phyloP scores from a whole-genome alignment of 2,888 invertebrate species.

The Pyrochroa serraticornis region DNA sequence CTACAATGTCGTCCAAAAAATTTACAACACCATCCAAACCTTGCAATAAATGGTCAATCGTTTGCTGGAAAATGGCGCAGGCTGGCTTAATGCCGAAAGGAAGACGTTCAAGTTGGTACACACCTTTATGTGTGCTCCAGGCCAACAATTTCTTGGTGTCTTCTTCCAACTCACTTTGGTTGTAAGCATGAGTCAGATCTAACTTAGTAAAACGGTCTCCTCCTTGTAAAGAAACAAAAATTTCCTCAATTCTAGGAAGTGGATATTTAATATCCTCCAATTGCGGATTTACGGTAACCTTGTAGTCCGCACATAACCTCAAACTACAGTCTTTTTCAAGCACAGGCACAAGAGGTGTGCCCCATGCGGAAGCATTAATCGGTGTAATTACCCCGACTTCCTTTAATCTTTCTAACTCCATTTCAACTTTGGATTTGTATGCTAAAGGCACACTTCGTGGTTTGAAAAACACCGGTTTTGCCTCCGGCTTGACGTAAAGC shows the following conservation, averaged over 20 bases:
- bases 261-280: slow-evolving; percentile 30
- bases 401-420: slow-evolving; percentile 18
- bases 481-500: no score
- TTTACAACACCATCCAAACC: slow-evolving; percentile 41
- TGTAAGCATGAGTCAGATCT: slow-evolving; percentile 39
- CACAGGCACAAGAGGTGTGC: slow-evolving; percentile 34
- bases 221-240: no score
- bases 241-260: slow-evolving; percentile 22
- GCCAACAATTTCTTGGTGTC: slow-evolving; percentile 41
- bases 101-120: slow-evolving; percentile 47
- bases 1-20: slow-evolving; percentile 47
- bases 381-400: slow-evolving; percentile 13
- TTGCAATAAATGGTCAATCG: slow-evolving; percentile 46
- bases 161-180: slow-evolving; percentile 45
- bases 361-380: slow-evolving; percentile 28
- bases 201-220: no score
- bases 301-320: slow-evolving; percentile 39
- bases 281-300: slow-evolving; percentile 33
- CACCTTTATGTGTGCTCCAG: slow-evolving; percentile 46
- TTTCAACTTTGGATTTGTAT: not conserved
- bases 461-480: no score
- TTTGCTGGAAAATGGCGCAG: slow-evolving; percentile 48
- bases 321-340: slow-evolving; percentile 31
- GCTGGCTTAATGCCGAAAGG: slow-evolving; percentile 47
- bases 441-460: no score